Conservation (phyloP, 2,113 vertebrate genomes). For the Osmerus eperlanus region DNA sequence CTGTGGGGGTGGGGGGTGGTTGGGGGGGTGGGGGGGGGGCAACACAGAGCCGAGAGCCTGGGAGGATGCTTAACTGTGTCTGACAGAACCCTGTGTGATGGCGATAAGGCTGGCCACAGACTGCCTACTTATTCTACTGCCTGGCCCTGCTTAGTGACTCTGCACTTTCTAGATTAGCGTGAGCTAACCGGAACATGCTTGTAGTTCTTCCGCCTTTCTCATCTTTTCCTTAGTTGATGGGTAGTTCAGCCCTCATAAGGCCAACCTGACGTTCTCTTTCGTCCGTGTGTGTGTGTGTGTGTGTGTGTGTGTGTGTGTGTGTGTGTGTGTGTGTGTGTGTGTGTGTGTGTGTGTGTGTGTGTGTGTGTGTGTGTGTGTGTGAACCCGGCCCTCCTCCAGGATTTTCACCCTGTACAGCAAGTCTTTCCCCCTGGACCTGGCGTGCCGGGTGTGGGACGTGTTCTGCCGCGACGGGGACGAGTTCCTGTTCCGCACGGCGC, state of each 20-base stretch:
- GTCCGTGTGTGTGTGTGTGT: background rate
- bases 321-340: background rate
- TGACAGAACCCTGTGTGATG: too few relatives aligned
- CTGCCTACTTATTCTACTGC: too few relatives aligned
- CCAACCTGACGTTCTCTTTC: background rate
- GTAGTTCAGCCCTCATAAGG: too few relatives aligned
- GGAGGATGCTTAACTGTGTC: too few relatives aligned
- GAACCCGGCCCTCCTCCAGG: constrained; percentile 63
- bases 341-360: background rate
- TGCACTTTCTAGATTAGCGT: too few relatives aligned
- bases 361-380: background rate
- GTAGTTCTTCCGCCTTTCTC: background rate
- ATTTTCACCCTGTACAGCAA: constrained; percentile 97
- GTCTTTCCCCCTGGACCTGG: constrained; percentile 89
- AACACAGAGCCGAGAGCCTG: too few relatives aligned
- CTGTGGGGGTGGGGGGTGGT: too few relatives aligned
- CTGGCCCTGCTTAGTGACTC: too few relatives aligned
- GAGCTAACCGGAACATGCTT: too few relatives aligned
- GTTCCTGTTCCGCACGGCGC: constrained; percentile 91
- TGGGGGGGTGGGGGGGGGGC: too few relatives aligned
- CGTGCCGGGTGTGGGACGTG: constrained; percentile 94
- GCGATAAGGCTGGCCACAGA: too few relatives aligned
- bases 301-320: background rate
- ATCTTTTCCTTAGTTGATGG: background rate
- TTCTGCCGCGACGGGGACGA: constrained; percentile 94